Conservation (phyloP, 2,888 invertebrate genomes). For the Chymomyza amoena region DNA sequence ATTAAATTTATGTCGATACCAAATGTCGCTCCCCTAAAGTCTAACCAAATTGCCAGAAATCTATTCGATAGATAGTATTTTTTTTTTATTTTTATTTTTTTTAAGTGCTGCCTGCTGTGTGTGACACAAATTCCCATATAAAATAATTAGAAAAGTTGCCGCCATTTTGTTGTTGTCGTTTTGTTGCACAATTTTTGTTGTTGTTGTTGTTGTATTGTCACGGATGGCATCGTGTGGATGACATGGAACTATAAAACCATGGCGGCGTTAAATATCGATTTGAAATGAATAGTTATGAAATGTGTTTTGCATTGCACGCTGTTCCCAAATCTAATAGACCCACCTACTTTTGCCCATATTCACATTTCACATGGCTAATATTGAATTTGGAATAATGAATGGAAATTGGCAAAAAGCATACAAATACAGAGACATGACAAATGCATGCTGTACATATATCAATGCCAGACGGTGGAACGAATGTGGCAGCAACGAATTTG, state of each 20-base stretch:
- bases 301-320: conserved; percentile 23
- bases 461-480: neutral
- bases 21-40: conserved; percentile 8
- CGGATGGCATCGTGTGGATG: conserved; percentile 29
- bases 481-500: neutral
- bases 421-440: conserved; percentile 2
- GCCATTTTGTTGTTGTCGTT: neutral
- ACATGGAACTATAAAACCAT: neutral
- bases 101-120: conserved; percentile 41
- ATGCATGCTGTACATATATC: neutral
- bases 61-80: conserved; percentile 11
- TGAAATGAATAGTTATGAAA: conserved; percentile 66
- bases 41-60: conserved; percentile 42
- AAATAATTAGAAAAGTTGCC: conserved; percentile 69
- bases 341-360: neutral
- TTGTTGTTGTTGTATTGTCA: conserved; percentile 20
- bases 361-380: conserved; percentile 56
- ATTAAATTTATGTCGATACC: neutral
- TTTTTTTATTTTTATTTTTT: neutral
- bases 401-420: conserved; percentile 60
- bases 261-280: conserved; percentile 66
- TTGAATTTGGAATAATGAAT: conserved; percentile 70
- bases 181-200: neutral
- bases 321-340: neutral
- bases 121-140: conserved; percentile 67